Conservation (phyloP, 2,113 vertebrate species). For the Colinus virginianus region DNA sequence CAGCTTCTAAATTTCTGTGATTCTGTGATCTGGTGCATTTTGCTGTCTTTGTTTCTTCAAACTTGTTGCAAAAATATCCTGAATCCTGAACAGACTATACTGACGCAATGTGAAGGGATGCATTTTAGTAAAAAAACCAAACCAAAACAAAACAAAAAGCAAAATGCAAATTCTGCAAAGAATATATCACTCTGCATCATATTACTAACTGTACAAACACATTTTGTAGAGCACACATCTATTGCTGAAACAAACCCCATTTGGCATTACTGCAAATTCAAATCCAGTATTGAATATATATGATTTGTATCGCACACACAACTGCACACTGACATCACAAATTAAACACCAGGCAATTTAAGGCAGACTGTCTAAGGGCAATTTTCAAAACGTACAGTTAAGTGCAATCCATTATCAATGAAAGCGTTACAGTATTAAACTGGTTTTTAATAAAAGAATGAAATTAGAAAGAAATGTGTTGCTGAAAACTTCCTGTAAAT, state of each 20-base stretch:
- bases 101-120: not conserved
- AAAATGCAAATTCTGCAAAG: not conserved
- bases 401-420: not conserved
- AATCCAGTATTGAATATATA: not conserved
- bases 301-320: not conserved
- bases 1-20: too few species aligned
- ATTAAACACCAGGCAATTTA: not conserved
- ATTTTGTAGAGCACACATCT: not conserved
- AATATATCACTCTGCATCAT: not conserved
- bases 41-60: not conserved
- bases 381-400: not conserved
- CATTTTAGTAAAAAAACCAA: not conserved
- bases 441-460: not conserved
- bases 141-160: not conserved
- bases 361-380: not conserved
- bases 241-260: not conserved
- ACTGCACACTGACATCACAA: not conserved
- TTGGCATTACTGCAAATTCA: not conserved
- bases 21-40: not conserved
- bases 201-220: not conserved
- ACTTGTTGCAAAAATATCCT: not conserved
- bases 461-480: not conserved
- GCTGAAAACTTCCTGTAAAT: not conserved
- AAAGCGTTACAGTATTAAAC: not conserved
- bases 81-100: not conserved